phyloP scores from a whole-genome alignment of 1,140 invertebrate species.

The Drosophila athabasca region DNA sequence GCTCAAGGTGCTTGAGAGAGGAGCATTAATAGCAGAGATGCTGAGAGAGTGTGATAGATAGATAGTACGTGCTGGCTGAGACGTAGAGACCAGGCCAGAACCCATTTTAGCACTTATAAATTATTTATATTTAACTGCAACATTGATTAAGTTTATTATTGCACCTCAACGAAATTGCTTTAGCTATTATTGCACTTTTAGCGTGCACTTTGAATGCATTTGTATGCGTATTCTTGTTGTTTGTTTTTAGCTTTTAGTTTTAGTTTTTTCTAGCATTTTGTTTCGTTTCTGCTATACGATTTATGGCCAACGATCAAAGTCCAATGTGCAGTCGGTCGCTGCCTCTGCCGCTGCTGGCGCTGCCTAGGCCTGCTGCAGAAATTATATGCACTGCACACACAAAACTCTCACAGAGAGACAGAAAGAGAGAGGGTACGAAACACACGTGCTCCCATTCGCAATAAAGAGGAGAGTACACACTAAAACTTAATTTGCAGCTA shows the following conservation, averaged over 20 bases:
- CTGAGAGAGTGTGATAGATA: too few relatives aligned
- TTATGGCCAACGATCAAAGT: conserved; percentile 79
- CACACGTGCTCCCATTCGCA: conserved; percentile 28
- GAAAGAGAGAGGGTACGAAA: conserved; percentile 8
- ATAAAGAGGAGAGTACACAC: conserved; percentile 16
- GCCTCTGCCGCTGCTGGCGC: conserved; percentile 6
- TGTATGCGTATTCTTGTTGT: conserved; percentile 21
- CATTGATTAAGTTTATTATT: conserved; percentile 27
- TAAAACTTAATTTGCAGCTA: too few relatives aligned
- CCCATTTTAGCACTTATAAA: not conserved
- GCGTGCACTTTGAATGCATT: conserved; percentile 36
- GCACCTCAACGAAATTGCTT: conserved; percentile 6
- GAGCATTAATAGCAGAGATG: too few relatives aligned
- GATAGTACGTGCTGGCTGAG: too few relatives aligned
- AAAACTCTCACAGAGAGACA: not conserved
- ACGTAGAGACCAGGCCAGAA: conserved; percentile 9
- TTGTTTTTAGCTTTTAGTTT: conserved; percentile 52
- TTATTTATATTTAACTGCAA: not conserved
- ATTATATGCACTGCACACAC: conserved; percentile 15
- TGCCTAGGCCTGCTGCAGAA: conserved; percentile 28
- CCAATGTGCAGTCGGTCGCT: conserved; percentile 74
- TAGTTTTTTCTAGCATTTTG: conserved; percentile 43
- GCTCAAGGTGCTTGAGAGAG: too few relatives aligned
- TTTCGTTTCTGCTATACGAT: conserved; percentile 69
- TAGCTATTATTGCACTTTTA: conserved; percentile 29